phyloP scores from a whole-genome alignment of 2,113 vertebrate species.

The Oenanthe oenanthe region DNA sequence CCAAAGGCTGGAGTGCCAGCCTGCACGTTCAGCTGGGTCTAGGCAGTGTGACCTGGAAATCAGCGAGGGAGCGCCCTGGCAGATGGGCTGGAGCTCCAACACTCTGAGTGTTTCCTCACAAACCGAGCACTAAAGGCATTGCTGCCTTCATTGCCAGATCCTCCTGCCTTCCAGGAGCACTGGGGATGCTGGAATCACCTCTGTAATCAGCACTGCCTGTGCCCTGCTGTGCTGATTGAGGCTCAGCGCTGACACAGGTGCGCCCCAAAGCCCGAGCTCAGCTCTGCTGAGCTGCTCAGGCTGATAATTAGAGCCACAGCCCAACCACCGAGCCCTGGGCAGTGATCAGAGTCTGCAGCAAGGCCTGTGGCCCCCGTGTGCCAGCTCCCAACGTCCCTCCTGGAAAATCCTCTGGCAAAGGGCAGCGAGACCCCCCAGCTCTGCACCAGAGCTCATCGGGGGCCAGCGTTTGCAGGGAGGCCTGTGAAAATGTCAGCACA shows the following conservation, averaged over 20 bases:
- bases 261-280: neutral
- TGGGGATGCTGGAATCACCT: neutral
- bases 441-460: neutral
- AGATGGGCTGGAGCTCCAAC: neutral
- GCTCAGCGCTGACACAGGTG: neutral
- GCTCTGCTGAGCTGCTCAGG: neutral
- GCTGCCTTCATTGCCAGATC: neutral
- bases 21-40: neutral
- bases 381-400: neutral
- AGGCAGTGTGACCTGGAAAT: neutral
- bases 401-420: neutral
- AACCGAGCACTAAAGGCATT: neutral
- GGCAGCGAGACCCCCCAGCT: neutral
- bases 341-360: neutral
- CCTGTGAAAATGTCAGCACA: constrained; percentile 61
- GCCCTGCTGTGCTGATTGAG: neutral
- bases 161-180: neutral
- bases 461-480: neutral
- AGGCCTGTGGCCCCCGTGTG: neutral
- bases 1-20: neutral
- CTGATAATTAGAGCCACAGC: neutral
- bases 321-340: neutral
- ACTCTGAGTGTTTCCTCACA: accelerated
- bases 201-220: neutral
- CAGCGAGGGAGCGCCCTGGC: accelerated